A percentile compares a stretch with the other conserved stretches of the same genome.
Conservation (phyloP, 2,797 vertebrate species). For the Huso huso region DNA sequence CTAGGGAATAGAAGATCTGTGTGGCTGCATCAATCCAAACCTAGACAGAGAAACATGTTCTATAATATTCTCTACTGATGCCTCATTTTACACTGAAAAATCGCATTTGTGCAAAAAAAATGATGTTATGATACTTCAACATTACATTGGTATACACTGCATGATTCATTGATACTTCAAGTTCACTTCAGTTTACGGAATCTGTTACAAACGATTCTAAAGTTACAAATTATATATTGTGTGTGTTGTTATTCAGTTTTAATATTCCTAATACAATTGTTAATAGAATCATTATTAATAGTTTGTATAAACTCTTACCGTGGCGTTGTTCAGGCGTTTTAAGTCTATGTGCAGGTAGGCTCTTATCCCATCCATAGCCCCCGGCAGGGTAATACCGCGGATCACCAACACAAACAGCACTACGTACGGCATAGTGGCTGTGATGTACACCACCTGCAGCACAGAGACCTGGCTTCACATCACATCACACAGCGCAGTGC, state of each 20-base stretch:
- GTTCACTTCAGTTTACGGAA: too few relatives aligned
- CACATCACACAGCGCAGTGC: too few relatives aligned
- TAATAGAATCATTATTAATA: constrained; percentile 4
- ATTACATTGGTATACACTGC: too few relatives aligned
- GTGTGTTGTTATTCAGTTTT: not conserved
- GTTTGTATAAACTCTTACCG: constrained; percentile 56
- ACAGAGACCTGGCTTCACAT: not conserved
- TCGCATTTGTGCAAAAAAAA: too few relatives aligned
- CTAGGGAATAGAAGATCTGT: constrained; percentile 96
- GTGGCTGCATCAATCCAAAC: constrained; percentile 98
- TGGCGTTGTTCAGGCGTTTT: constrained; percentile 78
- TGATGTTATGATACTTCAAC: too few relatives aligned
- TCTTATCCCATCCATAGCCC: constrained; percentile 81
- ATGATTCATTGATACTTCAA: too few relatives aligned
- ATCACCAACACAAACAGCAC: constrained; percentile 89
- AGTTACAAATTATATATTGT: too few relatives aligned
- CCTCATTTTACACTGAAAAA: not conserved
- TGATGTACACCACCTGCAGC: constrained; percentile 92
- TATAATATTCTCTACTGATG: not conserved
- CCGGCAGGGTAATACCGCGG: constrained; percentile 85
- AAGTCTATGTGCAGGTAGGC: constrained; percentile 91
- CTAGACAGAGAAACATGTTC: constrained; percentile 43
- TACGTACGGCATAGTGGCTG: constrained; percentile 92
- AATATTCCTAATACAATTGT: too few relatives aligned
- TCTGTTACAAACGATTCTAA: too few relatives aligned